Base-by-base conservation (phyloP, 1,140 invertebrate species). In the Macrobrachium rosenbergii region DNA sequence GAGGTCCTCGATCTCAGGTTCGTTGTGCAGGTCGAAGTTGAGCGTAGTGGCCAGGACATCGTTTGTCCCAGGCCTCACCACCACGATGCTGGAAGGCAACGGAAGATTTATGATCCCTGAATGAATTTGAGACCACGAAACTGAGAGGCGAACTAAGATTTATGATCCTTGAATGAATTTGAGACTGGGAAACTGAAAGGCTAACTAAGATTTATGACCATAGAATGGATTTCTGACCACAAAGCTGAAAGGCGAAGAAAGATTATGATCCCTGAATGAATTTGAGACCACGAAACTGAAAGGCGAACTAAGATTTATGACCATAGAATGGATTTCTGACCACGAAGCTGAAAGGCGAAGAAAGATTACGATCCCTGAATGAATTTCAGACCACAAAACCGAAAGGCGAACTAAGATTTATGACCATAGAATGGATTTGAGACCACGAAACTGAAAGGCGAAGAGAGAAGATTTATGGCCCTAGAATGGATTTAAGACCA, bases 11-110 rank as follows among this genome's bases (percentile, higher is more conserved):
- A 83, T 17, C 5, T 28, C 2, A 45, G 83, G 83, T 58, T 84
- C 83, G 16, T 84, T 45, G 2, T 73, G n/a, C 5, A 84, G 8
- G 37, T 84, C 83, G 23, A 78, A 28, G 60, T 84, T 84, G 5
- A 84, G 52, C 16, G 62, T 19, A 64, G 58, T 59, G 5, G 60
- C 83, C 16, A 84, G 62, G 5, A 84, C n/a, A 43, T 78, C 75
- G 5, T 23, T 43, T 21, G 73, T 52, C 12, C 21, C 83, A 28
- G 5, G n/a, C 21, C 43, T 60, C 37, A 6, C 67, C 17, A 75
- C 8, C n/a, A 84, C 82, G 60, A 77, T 77, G 21, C 82, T 84
- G 7, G 10, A 64, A 64, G 43, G 79, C 60, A 37, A 17, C 63
- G 37, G 28, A 37, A 21, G 59, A 63, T n/a, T 14, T 5, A 73